Base-by-base conservation (phyloP, 2,888 invertebrate species). In the Ramazzottius varieornatus region DNA sequence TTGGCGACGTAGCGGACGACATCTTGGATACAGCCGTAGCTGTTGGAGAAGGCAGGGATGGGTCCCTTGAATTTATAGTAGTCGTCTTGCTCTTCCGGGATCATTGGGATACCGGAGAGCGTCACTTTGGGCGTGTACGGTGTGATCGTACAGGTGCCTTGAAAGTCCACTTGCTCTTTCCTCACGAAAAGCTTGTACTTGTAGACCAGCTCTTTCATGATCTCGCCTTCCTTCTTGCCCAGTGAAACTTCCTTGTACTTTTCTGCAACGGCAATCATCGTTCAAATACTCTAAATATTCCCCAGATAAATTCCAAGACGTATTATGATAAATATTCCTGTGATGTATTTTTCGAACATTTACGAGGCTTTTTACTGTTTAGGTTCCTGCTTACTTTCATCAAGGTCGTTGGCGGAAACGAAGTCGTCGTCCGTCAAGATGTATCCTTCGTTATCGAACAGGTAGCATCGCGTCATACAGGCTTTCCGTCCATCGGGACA, bases 1-100 rank as follows among this genome's bases (percentile, higher is more conserved):
- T 73, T 72, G 1, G 72, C 73, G 33, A 70, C 70, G 68, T 73
- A 76, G 32, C 73, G 72, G 13, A 77, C 75, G 1, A 76, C 75
- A 70, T 77, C 76, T 66, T 76, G 76, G 66, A 77, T 77, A 67
- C 77, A 77, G 46, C 76, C 76, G 71, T 72, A 77, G 64, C 75
- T 75, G 67, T 74, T 76, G 67, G 71, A 71, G 68, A 77, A 77
- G 68, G 74, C 73, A 2, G 76, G 76, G 64, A 77, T 77, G 1
- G 75, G 75, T 1, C 76, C 76, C 67, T 74, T 72, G 68, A 73
- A 74, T 68, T 73, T 73, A 68, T 73, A 73, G 67, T 76, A 76
- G 67, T 76, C 73, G 69, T 77, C 77, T 33, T 70, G 69, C 66
- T 76, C 75, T 67, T 75, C 75, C 1, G 77, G 77, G 64, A 75